These are phyloP conservation scores for Pituophis catenifer DNA, from an alignment of 2,113 vertebrate species.

Conservation along the genomic window DNA sequence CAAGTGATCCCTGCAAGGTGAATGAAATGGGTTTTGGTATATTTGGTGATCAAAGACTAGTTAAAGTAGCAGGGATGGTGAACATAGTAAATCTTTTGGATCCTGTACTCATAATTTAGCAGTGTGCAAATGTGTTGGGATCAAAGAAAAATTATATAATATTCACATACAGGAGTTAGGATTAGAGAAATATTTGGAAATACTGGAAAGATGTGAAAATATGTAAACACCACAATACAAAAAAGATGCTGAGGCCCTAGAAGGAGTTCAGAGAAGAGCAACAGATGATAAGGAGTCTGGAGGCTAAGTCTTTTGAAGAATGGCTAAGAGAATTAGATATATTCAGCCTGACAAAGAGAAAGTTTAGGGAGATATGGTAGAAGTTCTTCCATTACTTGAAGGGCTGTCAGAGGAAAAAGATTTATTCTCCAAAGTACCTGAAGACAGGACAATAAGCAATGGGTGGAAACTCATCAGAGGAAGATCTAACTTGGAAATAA, in stretches of 20 bases:
- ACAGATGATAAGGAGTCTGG: neutral
- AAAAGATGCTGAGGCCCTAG: neutral
- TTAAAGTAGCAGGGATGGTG: neutral
- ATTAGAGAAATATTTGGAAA: neutral
- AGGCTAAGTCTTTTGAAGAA: neutral
- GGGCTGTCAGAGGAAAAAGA: neutral
- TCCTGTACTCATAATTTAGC: neutral
- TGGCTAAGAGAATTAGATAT: neutral
- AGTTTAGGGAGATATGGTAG: neutral
- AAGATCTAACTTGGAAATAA: too few relatives aligned
- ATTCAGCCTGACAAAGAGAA: neutral
- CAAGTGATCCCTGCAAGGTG: neutral
- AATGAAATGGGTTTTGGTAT: neutral
- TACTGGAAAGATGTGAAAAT: neutral
- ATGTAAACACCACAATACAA: neutral
- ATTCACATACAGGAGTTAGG: neutral
- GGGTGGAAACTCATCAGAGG: too few relatives aligned
- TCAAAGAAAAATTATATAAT: neutral
- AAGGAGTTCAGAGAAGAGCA: neutral
- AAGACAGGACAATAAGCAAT: neutral
- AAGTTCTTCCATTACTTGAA: neutral
- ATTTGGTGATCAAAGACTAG: neutral
- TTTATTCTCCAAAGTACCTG: neutral
- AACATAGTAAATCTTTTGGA: neutral
- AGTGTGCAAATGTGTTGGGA: neutral